Evolutionary conservation across 1,140 invertebrate species (phyloP).

Genomic region (Luehdorfia chinensis): DNA sequence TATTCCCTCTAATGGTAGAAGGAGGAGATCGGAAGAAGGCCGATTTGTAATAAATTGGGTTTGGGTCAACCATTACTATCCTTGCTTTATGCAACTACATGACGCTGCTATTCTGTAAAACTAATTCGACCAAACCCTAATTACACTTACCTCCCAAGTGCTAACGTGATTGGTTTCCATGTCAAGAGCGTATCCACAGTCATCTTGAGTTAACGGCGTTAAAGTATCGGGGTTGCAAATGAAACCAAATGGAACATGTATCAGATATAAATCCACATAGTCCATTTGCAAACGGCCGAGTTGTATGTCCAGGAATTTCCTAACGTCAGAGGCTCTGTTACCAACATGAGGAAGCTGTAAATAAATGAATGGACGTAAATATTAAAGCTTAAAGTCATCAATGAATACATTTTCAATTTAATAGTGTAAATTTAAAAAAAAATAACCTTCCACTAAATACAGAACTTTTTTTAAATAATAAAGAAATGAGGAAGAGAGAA

Average conservation of each 20-base stretch:
- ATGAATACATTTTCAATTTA: no score
- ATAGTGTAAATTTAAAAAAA: no score
- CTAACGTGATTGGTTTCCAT: slow-evolving; percentile 82
- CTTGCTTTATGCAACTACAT: no score
- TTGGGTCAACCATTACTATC: no score
- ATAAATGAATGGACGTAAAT: slow-evolving; percentile 20
- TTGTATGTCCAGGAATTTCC: slow-evolving; percentile 84
- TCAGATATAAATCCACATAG: slow-evolving; percentile 91
- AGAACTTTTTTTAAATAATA: no score
- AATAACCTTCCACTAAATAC: no score
- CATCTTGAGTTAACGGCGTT: slow-evolving; percentile 69
- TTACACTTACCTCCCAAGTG: slow-evolving; percentile 84
- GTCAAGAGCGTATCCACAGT: slow-evolving; percentile 83
- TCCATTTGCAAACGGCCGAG: slow-evolving; percentile 84
- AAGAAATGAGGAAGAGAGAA: no score
- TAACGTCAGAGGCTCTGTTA: slow-evolving; percentile 83
- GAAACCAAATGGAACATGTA: slow-evolving; percentile 88
- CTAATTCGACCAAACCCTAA: no score
- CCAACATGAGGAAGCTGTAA: slow-evolving; percentile 79
- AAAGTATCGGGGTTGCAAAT: slow-evolving; percentile 70
- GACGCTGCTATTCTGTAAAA: no score
- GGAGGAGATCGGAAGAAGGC: no score
- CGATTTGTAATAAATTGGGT: no score
- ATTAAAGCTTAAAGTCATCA: slow-evolving; percentile 5
- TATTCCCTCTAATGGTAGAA: no score